These are phyloP conservation scores for Camelus dromedarius DNA, from an alignment of 2,113 vertebrate genomes.

Conservation along the genomic window DNA sequence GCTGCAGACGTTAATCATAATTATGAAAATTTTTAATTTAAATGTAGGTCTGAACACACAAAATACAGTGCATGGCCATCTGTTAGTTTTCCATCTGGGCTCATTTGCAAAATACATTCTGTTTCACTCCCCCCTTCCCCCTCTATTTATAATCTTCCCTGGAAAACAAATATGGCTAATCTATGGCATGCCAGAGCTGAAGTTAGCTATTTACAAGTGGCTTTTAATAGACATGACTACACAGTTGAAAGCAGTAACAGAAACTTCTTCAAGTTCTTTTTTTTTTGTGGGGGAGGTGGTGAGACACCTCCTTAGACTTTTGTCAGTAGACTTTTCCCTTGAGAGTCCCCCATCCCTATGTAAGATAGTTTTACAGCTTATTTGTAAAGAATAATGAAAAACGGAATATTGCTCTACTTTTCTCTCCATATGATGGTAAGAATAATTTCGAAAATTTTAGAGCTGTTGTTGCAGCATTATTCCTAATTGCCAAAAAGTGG, in stretches of 20 bases:
- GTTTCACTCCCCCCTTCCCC: slow-evolving; percentile 83
- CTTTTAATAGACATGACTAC: slow-evolving; percentile 87
- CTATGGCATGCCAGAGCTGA: slow-evolving; percentile 83
- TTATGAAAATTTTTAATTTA: slow-evolving; percentile 92
- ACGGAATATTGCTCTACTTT: neutral
- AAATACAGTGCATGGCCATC: slow-evolving; percentile 89
- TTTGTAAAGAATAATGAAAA: slow-evolving; percentile 29
- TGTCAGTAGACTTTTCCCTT: slow-evolving; percentile 4
- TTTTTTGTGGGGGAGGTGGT: neutral
- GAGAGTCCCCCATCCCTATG: neutral
- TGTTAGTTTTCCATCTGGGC: slow-evolving; percentile 91
- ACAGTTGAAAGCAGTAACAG: slow-evolving; percentile 84
- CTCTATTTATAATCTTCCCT: slow-evolving; percentile 89
- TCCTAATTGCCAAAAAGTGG: neutral
- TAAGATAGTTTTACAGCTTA: neutral
- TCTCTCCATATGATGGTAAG: neutral
- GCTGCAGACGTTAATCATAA: slow-evolving; percentile 88
- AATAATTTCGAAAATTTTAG: slow-evolving; percentile 1
- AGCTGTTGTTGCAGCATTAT: neutral
- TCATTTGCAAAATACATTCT: slow-evolving; percentile 91
- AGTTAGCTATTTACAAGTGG: slow-evolving; percentile 87
- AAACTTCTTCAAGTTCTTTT: slow-evolving; percentile 82
- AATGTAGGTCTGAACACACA: slow-evolving; percentile 88
- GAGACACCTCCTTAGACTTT: slow-evolving; percentile 53
- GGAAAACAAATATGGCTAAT: slow-evolving; percentile 90